Percentiles rank a stretch among this genome's conserved stretches.
Evolutionary conservation across 2,797 vertebrate genomes (phyloP).

Genomic region (Aeoliscus strigatus): DNA sequence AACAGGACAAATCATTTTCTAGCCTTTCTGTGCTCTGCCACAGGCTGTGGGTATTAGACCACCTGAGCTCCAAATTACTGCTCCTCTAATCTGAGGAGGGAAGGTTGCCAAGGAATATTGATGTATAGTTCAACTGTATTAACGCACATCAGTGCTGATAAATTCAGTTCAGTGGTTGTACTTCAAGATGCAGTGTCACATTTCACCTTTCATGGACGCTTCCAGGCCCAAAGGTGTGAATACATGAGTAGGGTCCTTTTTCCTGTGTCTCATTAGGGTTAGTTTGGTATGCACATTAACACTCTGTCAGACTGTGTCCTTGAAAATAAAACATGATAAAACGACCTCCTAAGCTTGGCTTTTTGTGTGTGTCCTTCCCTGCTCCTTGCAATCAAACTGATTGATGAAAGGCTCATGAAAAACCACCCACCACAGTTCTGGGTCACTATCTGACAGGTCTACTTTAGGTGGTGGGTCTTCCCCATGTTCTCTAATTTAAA

Average conservation of each 20-base stretch:
- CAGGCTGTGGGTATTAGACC: slow-evolving; percentile 13
- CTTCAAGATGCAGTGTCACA: no score
- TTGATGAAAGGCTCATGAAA: slow-evolving; percentile 58
- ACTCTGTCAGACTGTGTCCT: no score
- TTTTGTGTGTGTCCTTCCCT: no score
- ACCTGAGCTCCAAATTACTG: slow-evolving; percentile 30
- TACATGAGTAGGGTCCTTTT: no score
- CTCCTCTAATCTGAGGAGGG: slow-evolving; percentile 12
- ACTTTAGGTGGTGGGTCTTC: slow-evolving; percentile 46
- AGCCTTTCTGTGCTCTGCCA: slow-evolving; percentile 12
- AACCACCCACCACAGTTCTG: slow-evolving; percentile 57
- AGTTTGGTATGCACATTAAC: no score
- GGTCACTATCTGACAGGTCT: slow-evolving; percentile 49
- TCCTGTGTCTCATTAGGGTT: no score
- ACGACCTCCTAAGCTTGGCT: no score
- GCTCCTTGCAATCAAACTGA: slow-evolving; percentile 44
- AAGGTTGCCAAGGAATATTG: slow-evolving; percentile 11
- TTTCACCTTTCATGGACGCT: no score
- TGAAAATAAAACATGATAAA: no score
- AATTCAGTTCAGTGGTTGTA: neutral
- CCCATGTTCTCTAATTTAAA: slow-evolving; percentile 65
- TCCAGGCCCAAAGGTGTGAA: no score
- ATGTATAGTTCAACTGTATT: neutral
- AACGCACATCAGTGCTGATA: neutral
- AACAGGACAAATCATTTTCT: slow-evolving; percentile 40